Evolutionary conservation across 2,113 vertebrate genomes (phyloP).

Genomic region (Mesoclemmys tuberculata): DNA sequence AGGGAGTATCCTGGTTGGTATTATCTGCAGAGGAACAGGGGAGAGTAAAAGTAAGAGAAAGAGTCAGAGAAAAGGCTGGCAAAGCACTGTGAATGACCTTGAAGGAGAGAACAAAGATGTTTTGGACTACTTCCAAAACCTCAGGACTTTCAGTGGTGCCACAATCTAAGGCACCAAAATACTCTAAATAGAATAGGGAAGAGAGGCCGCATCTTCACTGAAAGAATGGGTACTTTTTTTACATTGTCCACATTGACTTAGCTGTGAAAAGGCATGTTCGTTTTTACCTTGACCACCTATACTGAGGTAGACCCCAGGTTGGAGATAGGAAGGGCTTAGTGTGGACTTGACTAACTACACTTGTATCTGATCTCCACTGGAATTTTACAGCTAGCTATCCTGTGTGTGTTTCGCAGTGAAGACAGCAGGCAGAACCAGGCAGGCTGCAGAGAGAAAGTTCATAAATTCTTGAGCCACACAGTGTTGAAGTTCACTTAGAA

Average conservation of each 20-base stretch:
- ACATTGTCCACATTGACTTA: no score
- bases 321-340: background rate
- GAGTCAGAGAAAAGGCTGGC: no score
- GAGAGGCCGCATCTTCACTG: background rate
- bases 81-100: no score
- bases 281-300: background rate
- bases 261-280: background rate
- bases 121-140: no score
- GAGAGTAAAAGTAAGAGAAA: no score
- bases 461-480: background rate
- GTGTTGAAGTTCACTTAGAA: background rate
- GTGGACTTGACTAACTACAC: background rate
- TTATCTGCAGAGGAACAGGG: no score
- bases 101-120: no score
- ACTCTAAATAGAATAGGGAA: background rate
- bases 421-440: background rate
- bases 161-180: no score
- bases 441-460: background rate
- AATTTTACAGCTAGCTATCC: background rate
- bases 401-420: background rate
- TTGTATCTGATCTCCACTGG: background rate
- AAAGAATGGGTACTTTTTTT: no score
- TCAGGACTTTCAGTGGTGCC: no score
- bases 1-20: no score
- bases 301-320: background rate